Evolutionary conservation across 2,888 invertebrate species (phyloP), one percentile per base, ranked within the genome.

Genomic region (Dynastes tityus): DNA sequence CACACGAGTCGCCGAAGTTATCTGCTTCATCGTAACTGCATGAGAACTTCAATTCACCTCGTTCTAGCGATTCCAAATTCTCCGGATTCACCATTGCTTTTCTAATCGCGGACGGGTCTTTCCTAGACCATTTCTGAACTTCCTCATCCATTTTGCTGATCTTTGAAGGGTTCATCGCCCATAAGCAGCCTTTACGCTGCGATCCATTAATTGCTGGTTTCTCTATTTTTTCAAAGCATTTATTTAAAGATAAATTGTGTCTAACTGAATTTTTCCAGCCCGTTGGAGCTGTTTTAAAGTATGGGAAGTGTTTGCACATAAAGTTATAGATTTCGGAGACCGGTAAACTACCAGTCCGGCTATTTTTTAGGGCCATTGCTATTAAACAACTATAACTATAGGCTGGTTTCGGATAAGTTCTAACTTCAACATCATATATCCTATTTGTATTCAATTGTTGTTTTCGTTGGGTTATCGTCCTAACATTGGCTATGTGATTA

Each of bases 191-290:
- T 89, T 95, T 95, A 82, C 96, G 91, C 89, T 96, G 96, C 85
- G 94, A 93, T 40, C 95, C 95, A 88, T 95, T 96, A 65, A 95
- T 94, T 0, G 95, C 95, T 0, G 98, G 98, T 85, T 98, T 97
- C 87, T 98, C 98, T 81, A 98, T 98, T 89, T 99, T 99, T 87
- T 98, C 98, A 89, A 99, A 99, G 90, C 98, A 98, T 90, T 99
- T 98, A 90, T 99, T 99, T 84, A 99, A 89, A 83, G 98, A 98
- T 83, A 99, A 91, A 90, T 99, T 99, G 88, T 99, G 99, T 83
- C 99, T 92, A 0, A 99, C 98, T 2, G 98, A 98, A 88, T 99
- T 99, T 90, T 99, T 99, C 99, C 99, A 99, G 16, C 98, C 98
- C 87, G 95, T 97, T 29, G 98, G 98, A 9, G 99, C 99, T 0